Evolutionary conservation across 2,113 vertebrate genomes (phyloP).

Genomic region (Apodemus speciosus): DNA sequence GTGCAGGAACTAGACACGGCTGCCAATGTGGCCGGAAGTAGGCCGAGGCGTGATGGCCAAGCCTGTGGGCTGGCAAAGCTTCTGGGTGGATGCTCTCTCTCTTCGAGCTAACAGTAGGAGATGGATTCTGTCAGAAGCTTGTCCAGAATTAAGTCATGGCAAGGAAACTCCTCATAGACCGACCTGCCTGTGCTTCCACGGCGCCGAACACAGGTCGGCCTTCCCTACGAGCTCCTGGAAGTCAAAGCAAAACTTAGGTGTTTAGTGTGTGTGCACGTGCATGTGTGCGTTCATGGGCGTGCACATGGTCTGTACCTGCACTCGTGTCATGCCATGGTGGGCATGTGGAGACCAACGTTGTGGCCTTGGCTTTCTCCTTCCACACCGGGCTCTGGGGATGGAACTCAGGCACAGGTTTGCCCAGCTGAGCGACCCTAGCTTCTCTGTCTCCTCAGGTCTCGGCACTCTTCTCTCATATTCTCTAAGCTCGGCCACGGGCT

Average conservation of each 20-base stretch:
- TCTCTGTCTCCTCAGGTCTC: too few relatives aligned
- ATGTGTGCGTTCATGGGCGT: fast-evolving
- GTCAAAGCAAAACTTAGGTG: not conserved
- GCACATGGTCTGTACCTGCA: not conserved
- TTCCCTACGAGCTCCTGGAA: not conserved
- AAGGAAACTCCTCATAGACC: not conserved
- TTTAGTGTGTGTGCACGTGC: not conserved
- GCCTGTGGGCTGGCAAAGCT: not conserved
- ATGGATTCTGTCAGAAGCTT: not conserved
- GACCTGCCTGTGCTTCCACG: too few relatives aligned
- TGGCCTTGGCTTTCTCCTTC: not conserved
- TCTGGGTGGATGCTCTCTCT: not conserved
- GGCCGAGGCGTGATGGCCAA: too few relatives aligned
- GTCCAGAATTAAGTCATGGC: not conserved
- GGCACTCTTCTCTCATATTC: not conserved
- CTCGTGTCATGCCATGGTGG: not conserved
- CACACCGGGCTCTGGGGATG: not conserved
- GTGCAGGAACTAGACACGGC: too few relatives aligned
- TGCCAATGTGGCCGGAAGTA: not conserved
- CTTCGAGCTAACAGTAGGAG: too few relatives aligned
- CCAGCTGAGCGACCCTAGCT: not conserved
- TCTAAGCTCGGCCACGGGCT: too few relatives aligned
- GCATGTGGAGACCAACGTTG: not conserved
- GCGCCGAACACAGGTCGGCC: not conserved
- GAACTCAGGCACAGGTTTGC: not conserved